These are phyloP conservation scores for Smittia aterrima DNA, from an alignment of 2,888 invertebrate genomes.

Conservation along the genomic window DNA sequence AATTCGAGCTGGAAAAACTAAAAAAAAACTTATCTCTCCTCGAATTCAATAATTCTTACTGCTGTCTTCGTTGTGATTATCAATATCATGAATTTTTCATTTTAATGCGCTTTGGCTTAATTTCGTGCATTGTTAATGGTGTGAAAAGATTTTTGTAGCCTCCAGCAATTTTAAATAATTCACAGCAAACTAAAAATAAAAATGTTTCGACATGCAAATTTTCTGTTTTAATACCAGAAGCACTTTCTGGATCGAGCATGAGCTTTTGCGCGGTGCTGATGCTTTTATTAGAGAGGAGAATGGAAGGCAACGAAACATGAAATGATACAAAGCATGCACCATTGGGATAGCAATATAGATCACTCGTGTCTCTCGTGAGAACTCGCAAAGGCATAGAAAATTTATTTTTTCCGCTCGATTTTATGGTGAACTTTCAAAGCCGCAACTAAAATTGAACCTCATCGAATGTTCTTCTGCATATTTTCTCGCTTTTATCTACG, in stretches of 20 bases:
- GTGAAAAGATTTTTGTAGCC: slow-evolving; percentile 27
- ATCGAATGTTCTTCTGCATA: too few relatives aligned
- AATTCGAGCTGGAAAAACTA: not conserved
- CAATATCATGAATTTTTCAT: slow-evolving; percentile 40
- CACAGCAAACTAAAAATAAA: not conserved
- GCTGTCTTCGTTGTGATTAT: slow-evolving; percentile 9
- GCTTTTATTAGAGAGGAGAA: slow-evolving; percentile 35
- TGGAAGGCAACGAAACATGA: not conserved
- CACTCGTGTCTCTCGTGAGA: slow-evolving; percentile 20
- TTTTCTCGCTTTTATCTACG: too few relatives aligned
- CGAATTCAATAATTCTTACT: not conserved
- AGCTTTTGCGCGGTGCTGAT: slow-evolving; percentile 1
- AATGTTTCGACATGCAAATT: slow-evolving; percentile 29
- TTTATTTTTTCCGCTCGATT: not conserved
- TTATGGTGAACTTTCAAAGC: slow-evolving; percentile 10
- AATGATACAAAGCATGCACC: not conserved
- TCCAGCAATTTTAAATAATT: slow-evolving; percentile 37
- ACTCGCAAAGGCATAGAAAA: not conserved
- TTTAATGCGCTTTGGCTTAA: slow-evolving; percentile 19
- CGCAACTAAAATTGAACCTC: too few relatives aligned
- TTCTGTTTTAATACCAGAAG: slow-evolving; percentile 39
- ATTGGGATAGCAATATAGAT: slow-evolving; percentile 7
- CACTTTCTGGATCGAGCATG: not conserved
- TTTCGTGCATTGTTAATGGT: slow-evolving; percentile 37
- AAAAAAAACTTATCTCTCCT: not conserved